Evolutionary conservation across 2,888 invertebrate genomes (phyloP).

Genomic region (Neria commutata): DNA sequence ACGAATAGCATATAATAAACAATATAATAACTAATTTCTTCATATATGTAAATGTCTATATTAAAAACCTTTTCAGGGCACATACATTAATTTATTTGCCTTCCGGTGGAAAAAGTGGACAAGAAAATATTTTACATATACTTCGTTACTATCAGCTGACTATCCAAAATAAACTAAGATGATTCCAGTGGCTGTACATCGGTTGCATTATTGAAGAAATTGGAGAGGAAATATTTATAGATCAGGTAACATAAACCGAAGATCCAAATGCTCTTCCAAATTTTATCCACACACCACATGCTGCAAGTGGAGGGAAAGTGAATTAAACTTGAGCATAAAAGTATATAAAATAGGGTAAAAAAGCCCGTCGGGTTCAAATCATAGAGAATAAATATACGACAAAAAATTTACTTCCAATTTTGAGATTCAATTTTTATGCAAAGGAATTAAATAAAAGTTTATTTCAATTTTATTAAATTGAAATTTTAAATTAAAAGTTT

Average conservation of each 20-base stretch:
- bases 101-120: too few relatives aligned
- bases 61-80: too few relatives aligned
- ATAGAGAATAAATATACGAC: too few relatives aligned
- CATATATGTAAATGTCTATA: neutral
- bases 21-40: neutral
- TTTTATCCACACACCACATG: slow-evolving; percentile 84
- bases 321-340: neutral
- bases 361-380: too few relatives aligned
- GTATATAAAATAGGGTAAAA: neutral
- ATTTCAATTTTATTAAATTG: too few relatives aligned
- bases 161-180: slow-evolving; percentile 16
- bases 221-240: slow-evolving; percentile 48
- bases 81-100: neutral
- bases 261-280: slow-evolving; percentile 73
- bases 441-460: too few relatives aligned
- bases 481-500: too few relatives aligned
- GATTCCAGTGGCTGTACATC: slow-evolving; percentile 28
- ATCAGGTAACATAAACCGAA: slow-evolving; percentile 66
- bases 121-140: neutral
- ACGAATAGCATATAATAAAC: neutral
- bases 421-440: too few relatives aligned
- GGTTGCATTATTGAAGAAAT: slow-evolving; percentile 29
- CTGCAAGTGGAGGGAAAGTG: too few relatives aligned
- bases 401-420: too few relatives aligned
- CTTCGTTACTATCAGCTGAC: too few relatives aligned